A percentile compares a stretch with the other conserved stretches of the same genome.
These are phyloP conservation scores for Mesorhabditis sp. DNA, from an alignment of 2,888 invertebrate genomes.

Conservation along the genomic window DNA sequence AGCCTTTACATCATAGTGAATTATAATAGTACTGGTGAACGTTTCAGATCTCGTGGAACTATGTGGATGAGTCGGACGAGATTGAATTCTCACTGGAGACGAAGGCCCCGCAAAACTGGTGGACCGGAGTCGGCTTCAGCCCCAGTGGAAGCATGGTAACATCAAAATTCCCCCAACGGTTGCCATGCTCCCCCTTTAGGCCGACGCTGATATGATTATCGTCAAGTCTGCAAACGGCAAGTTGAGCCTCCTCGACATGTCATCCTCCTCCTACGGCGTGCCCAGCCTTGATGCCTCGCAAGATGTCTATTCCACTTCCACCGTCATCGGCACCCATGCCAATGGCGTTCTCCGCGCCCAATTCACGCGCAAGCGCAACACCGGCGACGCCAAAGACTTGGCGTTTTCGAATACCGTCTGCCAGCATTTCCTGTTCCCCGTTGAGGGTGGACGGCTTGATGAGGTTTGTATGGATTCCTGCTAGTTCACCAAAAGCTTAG, in stretches of 20 bases:
- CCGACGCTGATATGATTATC: slow-evolving; percentile 54
- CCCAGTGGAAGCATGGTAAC: slow-evolving; percentile 45
- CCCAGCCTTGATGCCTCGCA: slow-evolving; percentile 25
- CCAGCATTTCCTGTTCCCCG: slow-evolving; percentile 54
- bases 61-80: slow-evolving; percentile 49
- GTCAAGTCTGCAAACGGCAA: slow-evolving; percentile 41
- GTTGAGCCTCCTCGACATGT: slow-evolving; percentile 52
- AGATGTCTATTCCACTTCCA: slow-evolving; percentile 21
- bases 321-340: slow-evolving; percentile 41
- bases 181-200: slow-evolving; percentile 15
- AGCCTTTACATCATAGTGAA: neutral
- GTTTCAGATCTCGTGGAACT: slow-evolving; percentile 47
- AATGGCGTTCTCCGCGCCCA: slow-evolving; percentile 54
- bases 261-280: slow-evolving; percentile 33
- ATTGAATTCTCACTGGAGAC: slow-evolving; percentile 58
- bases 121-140: slow-evolving; percentile 57
- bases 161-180: neutral
- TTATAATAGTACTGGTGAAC: neutral
- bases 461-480: slow-evolving; percentile 13
- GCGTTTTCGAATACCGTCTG: slow-evolving; percentile 47
- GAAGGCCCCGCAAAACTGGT: slow-evolving; percentile 42
- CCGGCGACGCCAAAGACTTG: slow-evolving; percentile 43
- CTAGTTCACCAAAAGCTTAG: too few species aligned
- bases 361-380: slow-evolving; percentile 49
- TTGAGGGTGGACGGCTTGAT: slow-evolving; percentile 48